A percentile compares a stretch with the other conserved stretches of the same genome.
Conservation (phyloP, 2,888 invertebrate species). For the Cabera pusaria region DNA sequence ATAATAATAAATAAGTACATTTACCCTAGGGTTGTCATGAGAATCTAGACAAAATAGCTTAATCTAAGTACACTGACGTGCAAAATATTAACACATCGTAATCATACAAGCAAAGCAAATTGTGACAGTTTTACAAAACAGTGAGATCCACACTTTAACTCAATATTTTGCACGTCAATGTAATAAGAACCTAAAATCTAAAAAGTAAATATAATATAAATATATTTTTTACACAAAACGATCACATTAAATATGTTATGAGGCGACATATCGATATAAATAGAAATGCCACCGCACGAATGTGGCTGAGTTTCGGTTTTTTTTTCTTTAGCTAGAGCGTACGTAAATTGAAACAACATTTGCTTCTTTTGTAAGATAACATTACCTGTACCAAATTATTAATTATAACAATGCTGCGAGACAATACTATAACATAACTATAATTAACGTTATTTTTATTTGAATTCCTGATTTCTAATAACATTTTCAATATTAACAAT, state of each 20-base stretch:
- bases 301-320: no score
- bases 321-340: no score
- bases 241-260: slow-evolving; percentile 19
- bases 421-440: no score
- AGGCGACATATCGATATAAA: slow-evolving; percentile 2
- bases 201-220: slow-evolving; percentile 18
- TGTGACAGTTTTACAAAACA: slow-evolving; percentile 22
- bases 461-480: no score
- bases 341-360: no score
- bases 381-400: no score
- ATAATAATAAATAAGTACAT: slow-evolving; percentile 42
- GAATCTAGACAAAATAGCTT: slow-evolving; percentile 28
- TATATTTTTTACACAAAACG: slow-evolving; percentile 21
- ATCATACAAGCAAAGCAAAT: slow-evolving; percentile 20
- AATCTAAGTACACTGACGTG: slow-evolving; percentile 22
- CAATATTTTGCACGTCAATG: slow-evolving; percentile 26
- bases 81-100: slow-evolving; percentile 21
- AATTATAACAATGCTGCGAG: no score
- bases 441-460: no score
- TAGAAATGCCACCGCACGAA: no score
- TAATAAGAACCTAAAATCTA: slow-evolving; percentile 15
- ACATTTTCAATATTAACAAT: no score
- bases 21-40: slow-evolving; percentile 42
- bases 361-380: no score
- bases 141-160: slow-evolving; percentile 31